phyloP scores from a whole-genome alignment of 2,797 vertebrate species.

The Sebastes matsubarae region DNA sequence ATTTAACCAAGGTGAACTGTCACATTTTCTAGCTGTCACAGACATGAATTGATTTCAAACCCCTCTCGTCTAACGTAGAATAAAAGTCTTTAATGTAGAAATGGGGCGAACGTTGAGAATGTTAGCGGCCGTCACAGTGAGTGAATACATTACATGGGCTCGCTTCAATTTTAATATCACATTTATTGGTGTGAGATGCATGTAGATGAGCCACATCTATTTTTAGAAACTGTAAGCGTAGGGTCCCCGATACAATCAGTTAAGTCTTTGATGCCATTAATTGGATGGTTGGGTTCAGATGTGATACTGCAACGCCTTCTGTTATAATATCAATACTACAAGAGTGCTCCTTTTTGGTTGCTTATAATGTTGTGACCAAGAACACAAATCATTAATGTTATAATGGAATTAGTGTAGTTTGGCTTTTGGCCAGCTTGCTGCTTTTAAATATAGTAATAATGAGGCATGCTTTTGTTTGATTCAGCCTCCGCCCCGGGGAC shows the following conservation, averaged over 20 bases:
- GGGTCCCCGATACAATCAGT: conserved; percentile 40
- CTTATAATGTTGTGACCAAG: neutral
- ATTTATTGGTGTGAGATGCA: conserved; percentile 14
- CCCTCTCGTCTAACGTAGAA: neutral
- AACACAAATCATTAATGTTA: neutral
- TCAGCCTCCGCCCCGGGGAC: neutral
- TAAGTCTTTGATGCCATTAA: conserved; percentile 52
- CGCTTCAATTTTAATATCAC: neutral
- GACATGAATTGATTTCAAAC: neutral
- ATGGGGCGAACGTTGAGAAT: neutral
- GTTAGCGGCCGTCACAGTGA: neutral
- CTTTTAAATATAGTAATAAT: neutral
- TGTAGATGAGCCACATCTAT: conserved; percentile 35
- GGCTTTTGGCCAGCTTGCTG: neutral
- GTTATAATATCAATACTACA: neutral
- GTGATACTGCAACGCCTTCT: neutral
- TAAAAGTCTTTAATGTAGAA: neutral
- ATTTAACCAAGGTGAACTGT: conserved; percentile 1
- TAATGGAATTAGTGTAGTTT: neutral
- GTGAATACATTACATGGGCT: neutral
- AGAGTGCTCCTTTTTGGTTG: neutral
- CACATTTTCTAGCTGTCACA: neutral
- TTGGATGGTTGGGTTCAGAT: conserved; percentile 30
- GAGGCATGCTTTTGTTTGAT: neutral
- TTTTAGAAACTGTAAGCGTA: conserved; percentile 44